A percentile compares a stretch with the other conserved stretches of the same genome.
phyloP scores from a whole-genome alignment of 1,140 invertebrate genomes.

The Scaptomyza graminum region DNA sequence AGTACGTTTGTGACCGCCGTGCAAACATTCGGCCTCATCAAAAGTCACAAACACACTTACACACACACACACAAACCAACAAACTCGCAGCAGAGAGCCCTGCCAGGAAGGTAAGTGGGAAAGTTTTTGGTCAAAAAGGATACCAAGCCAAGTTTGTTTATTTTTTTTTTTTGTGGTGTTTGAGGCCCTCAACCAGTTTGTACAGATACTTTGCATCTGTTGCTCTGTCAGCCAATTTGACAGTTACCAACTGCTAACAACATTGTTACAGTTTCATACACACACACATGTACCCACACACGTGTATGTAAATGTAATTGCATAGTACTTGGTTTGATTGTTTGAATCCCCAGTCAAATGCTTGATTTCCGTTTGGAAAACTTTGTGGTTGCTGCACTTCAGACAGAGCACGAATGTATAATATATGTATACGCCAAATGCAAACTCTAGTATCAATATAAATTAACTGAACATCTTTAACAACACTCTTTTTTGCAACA shows the following conservation, averaged over 20 bases:
- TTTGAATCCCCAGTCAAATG: slow-evolving; percentile 42
- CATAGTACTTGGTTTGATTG: slow-evolving; percentile 56
- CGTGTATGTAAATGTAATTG: slow-evolving; percentile 9
- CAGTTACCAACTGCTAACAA: slow-evolving; percentile 70
- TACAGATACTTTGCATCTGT: slow-evolving; percentile 5
- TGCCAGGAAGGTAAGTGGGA: slow-evolving; percentile 19
- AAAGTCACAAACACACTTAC: slow-evolving; percentile 63
- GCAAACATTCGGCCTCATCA: slow-evolving; percentile 76
- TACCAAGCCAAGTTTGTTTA: slow-evolving; percentile 49
- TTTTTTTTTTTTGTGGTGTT: slow-evolving; percentile 9
- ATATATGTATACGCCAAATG: too few species aligned
- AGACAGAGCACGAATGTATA: not conserved
- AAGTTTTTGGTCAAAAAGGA: slow-evolving; percentile 70
- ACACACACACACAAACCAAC: slow-evolving; percentile 5
- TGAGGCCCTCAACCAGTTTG: slow-evolving; percentile 24
- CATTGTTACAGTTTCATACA: slow-evolving; percentile 60
- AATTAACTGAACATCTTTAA: too few species aligned
- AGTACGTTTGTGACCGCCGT: slow-evolving; percentile 56
- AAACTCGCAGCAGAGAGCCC: slow-evolving; percentile 3
- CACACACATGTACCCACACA: slow-evolving; percentile 20
- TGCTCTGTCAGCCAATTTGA: slow-evolving; percentile 74
- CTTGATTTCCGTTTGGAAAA: slow-evolving; percentile 8
- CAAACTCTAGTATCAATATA: too few species aligned
- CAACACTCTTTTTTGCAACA: too few species aligned
- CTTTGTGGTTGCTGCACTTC: not conserved